A percentile compares a stretch with the other conserved stretches of the same genome.
Conservation (phyloP, 2,888 invertebrate genomes). For the Lithophane ornitopus region DNA sequence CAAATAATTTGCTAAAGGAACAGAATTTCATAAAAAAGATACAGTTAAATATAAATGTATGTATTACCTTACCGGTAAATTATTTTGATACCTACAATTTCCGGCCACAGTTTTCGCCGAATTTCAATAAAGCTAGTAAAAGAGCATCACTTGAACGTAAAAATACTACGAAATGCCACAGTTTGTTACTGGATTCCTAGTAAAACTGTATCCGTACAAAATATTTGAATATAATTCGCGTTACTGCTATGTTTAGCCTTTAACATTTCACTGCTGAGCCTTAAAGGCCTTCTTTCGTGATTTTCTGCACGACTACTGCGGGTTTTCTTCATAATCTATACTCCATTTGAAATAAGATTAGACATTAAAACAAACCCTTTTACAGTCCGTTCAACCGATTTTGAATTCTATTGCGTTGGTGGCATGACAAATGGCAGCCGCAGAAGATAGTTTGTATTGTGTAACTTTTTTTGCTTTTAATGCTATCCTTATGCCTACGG, state of each 20-base stretch:
- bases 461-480: too few relatives aligned
- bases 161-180: conserved; percentile 8
- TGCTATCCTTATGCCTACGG: too few relatives aligned
- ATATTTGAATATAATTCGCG: too few relatives aligned
- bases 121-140: conserved; percentile 1
- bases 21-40: neutral
- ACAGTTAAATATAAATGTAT: neutral
- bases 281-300: neutral
- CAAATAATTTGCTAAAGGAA: neutral
- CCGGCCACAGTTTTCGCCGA: neutral
- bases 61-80: neutral
- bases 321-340: neutral
- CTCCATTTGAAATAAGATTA: too few relatives aligned
- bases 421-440: too few relatives aligned
- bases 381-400: too few relatives aligned
- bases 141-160: neutral
- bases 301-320: neutral
- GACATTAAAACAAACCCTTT: too few relatives aligned
- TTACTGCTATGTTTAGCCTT: too few relatives aligned
- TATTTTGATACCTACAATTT: neutral
- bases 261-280: neutral
- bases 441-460: too few relatives aligned
- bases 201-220: too few relatives aligned
- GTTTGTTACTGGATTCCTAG: neutral
- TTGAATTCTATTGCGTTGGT: too few relatives aligned